Evolutionary conservation across 1,140 invertebrate species (phyloP).

Genomic region (Neotoxoptera formosana): DNA sequence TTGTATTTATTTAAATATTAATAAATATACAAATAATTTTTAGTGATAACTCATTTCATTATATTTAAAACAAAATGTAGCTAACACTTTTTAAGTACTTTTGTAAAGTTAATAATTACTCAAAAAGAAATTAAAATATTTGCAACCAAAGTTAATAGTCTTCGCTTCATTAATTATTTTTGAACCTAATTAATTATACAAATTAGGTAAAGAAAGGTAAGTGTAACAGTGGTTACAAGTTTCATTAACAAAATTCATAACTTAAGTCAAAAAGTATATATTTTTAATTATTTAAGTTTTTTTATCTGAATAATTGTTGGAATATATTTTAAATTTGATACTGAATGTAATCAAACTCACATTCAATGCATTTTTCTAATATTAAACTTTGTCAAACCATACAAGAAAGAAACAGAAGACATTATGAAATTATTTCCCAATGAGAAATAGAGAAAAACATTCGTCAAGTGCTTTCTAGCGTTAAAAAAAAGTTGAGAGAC

Average conservation of each 20-base stretch:
- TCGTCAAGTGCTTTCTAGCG: constrained; percentile 2
- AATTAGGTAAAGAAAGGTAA: background rate
- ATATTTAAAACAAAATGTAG: background rate
- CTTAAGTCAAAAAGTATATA: too few species aligned
- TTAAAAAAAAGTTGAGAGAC: background rate
- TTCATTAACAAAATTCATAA: background rate
- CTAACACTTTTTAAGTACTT: background rate
- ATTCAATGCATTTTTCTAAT: background rate
- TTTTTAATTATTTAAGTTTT: background rate
- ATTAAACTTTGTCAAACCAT: background rate
- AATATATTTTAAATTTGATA: background rate
- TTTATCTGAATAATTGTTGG: background rate
- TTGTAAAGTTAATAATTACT: background rate
- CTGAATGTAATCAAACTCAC: background rate
- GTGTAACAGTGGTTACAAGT: background rate
- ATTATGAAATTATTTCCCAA: background rate
- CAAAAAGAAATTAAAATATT: background rate
- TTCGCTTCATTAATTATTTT: background rate
- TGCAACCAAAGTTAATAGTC: background rate
- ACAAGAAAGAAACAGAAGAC: background rate
- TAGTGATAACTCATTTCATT: background rate
- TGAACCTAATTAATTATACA: background rate
- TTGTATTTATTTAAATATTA: background rate
- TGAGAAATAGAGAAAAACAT: constrained; percentile 2
- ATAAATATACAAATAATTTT: background rate